Base-by-base conservation (phyloP, 2,113 vertebrate species). In the Oceanodroma tethys region DNA sequence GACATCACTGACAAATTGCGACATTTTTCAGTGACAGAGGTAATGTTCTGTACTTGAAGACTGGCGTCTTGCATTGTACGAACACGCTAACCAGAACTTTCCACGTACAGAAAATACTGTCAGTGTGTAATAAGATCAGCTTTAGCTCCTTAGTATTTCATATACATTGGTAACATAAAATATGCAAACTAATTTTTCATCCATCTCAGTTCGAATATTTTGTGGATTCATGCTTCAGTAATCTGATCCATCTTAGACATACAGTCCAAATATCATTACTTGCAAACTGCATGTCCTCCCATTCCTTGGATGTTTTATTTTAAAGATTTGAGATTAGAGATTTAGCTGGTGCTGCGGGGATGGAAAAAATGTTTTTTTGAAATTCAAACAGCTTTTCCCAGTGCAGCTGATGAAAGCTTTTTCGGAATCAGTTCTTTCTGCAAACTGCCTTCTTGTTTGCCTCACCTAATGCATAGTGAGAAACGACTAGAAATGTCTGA, bases 281-380 rank as follows among this genome's bases (percentile, higher is more conserved):
- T 97, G 60, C 81, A 93, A 93, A 93, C 84, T 36, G 11, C 84
- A 22, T 62, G 48, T 88, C 66, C 60, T 86, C 73, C 83, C 18
- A 1, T 91, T 95, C 47, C 92, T 97, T 86, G 86, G 76, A 81
- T 94, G 52, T 84, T 96, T 65, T 82, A 91, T 94, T 94, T 97
- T 94, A 95, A 96, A 97, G 93, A 85, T 91, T 93, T 88, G 88
- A 94, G 94, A 96, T 93, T 89, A 95, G 90, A 84, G 89, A 90
- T 90, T 86, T 80, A 71, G 86, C 76, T 93, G 71, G 34, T 93
- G 83, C 92, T 66, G 18, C 9, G 8, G 48, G 84, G 78, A 93
- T 84, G 43, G 86, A 56, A 83, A 85, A 79, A 91, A 81, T 90
- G 78, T 3, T 79, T 78, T 88, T 96, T 95, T 95, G 38, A 86